These are phyloP conservation scores for Casuarius casuarius DNA, from an alignment of 2,113 vertebrate species.

Conservation along the genomic window DNA sequence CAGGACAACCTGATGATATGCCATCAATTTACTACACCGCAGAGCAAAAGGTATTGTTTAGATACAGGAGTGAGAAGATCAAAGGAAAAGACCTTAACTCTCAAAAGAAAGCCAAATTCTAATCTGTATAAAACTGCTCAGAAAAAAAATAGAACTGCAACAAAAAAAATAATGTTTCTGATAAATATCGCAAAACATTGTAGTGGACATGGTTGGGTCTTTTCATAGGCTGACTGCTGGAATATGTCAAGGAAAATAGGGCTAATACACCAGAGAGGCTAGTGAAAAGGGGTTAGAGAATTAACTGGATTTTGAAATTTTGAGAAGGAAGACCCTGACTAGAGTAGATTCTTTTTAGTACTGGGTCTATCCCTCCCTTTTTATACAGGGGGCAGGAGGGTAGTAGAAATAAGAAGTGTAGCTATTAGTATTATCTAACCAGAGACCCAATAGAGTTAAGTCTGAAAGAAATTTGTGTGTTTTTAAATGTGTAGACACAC, in stretches of 20 bases:
- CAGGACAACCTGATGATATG: neutral
- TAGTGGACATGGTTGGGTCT: neutral
- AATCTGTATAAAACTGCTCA: neutral
- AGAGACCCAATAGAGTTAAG: neutral
- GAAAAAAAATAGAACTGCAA: neutral
- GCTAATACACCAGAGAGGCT: neutral
- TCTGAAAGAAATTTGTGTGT: too few relatives aligned
- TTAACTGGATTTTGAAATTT: too few relatives aligned
- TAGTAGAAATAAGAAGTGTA: neutral
- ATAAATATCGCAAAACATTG: neutral
- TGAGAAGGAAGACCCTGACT: too few relatives aligned
- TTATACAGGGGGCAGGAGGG: neutral
- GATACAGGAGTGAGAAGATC: neutral
- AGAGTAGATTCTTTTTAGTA: neutral
- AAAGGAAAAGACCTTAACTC: neutral
- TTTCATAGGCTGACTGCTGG: neutral
- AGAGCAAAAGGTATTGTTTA: neutral
- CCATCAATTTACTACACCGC: neutral
- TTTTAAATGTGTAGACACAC: too few relatives aligned
- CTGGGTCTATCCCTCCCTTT: neutral
- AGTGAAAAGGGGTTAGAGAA: neutral
- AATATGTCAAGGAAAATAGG: neutral
- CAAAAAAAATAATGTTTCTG: neutral
- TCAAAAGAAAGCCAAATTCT: neutral
- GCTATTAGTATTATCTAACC: neutral